A percentile compares a stretch with the other conserved stretches of the same genome.
phyloP scores from a whole-genome alignment of 2,888 invertebrate species.

The Tenthredo livida region DNA sequence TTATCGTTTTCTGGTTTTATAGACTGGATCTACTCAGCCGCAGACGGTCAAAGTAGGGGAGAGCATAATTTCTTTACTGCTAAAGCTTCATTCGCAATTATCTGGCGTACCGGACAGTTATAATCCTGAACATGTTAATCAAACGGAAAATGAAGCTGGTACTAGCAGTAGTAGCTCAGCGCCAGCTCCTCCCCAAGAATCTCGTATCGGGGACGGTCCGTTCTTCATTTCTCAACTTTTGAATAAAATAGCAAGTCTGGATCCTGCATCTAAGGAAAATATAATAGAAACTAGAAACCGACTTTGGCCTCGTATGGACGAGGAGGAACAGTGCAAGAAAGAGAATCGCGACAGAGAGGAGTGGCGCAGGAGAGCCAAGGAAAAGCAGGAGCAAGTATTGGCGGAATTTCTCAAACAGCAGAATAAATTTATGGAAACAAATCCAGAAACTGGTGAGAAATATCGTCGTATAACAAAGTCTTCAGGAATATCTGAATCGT shows the following conservation, averaged over 20 bases:
- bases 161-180: constrained; percentile 61
- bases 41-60: constrained; percentile 86
- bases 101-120: constrained; percentile 92
- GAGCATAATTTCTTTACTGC: constrained; percentile 92
- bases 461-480: constrained; percentile 1
- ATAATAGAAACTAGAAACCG: constrained; percentile 86
- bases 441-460: constrained; percentile 82
- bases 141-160: constrained; percentile 74
- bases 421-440: constrained; percentile 93
- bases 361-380: constrained; percentile 90
- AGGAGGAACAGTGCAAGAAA: constrained; percentile 86
- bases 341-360: constrained; percentile 90
- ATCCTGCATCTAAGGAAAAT: constrained; percentile 85
- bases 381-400: constrained; percentile 95
- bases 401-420: constrained; percentile 95
- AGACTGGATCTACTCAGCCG: constrained; percentile 68
- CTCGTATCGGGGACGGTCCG: constrained; percentile 90
- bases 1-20: neutral
- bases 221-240: constrained; percentile 91
- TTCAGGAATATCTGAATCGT: constrained; percentile 5
- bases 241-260: constrained; percentile 86
- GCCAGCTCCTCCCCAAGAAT: constrained; percentile 65
- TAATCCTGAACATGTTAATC: constrained; percentile 75
- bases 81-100: constrained; percentile 94
- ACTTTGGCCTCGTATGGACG: constrained; percentile 91